These are phyloP conservation scores for Melinaea menophilus DNA, from an alignment of 2,888 invertebrate genomes.

Conservation along the genomic window DNA sequence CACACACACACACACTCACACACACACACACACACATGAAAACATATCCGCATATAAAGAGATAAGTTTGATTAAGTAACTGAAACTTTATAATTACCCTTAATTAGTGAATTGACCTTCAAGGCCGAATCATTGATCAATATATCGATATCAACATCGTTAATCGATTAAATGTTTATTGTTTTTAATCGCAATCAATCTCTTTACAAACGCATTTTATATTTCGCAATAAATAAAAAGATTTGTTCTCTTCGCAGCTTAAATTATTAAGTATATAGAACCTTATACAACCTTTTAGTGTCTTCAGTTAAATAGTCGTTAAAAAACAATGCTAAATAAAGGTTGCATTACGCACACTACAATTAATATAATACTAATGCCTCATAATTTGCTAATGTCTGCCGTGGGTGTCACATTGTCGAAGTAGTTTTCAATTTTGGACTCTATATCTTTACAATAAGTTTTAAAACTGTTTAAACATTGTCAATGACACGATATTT, in stretches of 20 bases:
- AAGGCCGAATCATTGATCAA: too few relatives aligned
- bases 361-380: background rate
- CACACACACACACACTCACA: too few relatives aligned
- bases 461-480: background rate
- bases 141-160: slow-evolving; percentile 45
- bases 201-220: slow-evolving; percentile 18
- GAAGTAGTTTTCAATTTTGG: background rate
- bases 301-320: too few relatives aligned
- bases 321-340: background rate
- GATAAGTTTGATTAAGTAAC: too few relatives aligned
- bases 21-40: too few relatives aligned
- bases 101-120: slow-evolving; percentile 43
- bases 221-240: background rate
- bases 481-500: background rate
- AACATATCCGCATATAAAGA: too few relatives aligned
- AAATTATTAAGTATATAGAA: too few relatives aligned
- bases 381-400: slow-evolving; percentile 2
- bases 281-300: too few relatives aligned
- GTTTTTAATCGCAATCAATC: slow-evolving; percentile 48
- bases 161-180: slow-evolving; percentile 44
- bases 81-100: slow-evolving; percentile 21
- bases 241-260: background rate
- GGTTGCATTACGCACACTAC: background rate
- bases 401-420: background rate
- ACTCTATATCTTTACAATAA: background rate